phyloP scores from a whole-genome alignment of 2,888 invertebrate species.

The Ferrisia virgata region DNA sequence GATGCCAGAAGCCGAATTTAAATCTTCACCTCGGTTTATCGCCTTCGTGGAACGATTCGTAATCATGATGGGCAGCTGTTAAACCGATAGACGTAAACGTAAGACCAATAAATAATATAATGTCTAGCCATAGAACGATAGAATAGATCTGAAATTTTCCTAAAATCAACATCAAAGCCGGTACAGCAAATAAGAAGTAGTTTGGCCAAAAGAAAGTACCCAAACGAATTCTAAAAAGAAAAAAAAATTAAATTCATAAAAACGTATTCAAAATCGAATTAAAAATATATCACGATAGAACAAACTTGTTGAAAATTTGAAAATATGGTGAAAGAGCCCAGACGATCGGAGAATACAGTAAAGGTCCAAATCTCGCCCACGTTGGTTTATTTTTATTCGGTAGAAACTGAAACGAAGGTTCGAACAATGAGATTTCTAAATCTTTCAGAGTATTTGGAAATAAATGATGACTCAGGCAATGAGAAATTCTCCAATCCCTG shows the following conservation, averaged over 20 bases:
- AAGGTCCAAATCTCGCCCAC: constrained; percentile 42
- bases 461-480: constrained; percentile 73
- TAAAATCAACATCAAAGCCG: constrained; percentile 48
- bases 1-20: not conserved
- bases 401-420: constrained; percentile 66
- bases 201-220: constrained; percentile 47
- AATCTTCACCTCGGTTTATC: constrained; percentile 62
- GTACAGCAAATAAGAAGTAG: constrained; percentile 49
- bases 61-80: constrained; percentile 77
- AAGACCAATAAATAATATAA: constrained; percentile 60
- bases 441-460: constrained; percentile 75
- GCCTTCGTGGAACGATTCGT: constrained; percentile 74
- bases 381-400: constrained; percentile 59
- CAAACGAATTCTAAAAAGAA: constrained; percentile 48
- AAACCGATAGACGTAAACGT: constrained; percentile 64
- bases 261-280: not conserved
- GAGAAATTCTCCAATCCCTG: constrained; percentile 71
- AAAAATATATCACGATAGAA: not conserved
- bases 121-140: constrained; percentile 59
- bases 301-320: not conserved
- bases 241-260: constrained; percentile 13
- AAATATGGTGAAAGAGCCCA: not conserved
- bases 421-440: constrained; percentile 65
- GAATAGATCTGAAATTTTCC: constrained; percentile 52
- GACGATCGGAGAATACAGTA: constrained; percentile 33